A percentile compares a stretch with the other conserved stretches of the same genome.
Evolutionary conservation across 2,113 vertebrate species (phyloP).

Genomic region (Apaloderma vittatum): DNA sequence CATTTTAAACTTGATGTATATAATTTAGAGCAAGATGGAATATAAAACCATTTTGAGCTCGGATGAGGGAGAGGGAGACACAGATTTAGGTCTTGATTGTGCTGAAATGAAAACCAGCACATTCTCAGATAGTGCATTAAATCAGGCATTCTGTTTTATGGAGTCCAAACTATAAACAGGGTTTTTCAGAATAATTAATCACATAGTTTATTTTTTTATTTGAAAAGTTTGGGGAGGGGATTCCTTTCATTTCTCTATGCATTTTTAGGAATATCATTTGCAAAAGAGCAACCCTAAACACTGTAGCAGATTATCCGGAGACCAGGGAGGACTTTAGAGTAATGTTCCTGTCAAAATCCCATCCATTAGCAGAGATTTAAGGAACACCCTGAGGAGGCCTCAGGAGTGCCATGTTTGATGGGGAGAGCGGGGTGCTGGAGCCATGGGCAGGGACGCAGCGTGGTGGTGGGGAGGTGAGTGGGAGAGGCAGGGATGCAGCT

Average conservation of each 20-base stretch:
- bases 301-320: conserved; percentile 37
- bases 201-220: not conserved
- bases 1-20: conserved; percentile 74
- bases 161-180: conserved; percentile 66
- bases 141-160: conserved; percentile 75
- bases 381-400: conserved; percentile 1
- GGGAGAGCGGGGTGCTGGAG: conserved; percentile 27
- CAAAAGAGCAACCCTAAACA: conserved; percentile 42
- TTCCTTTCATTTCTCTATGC: not conserved
- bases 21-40: conserved; percentile 80
- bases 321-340: conserved; percentile 37
- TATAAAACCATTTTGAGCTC: conserved; percentile 77
- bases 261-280: conserved; percentile 21
- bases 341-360: conserved; percentile 59
- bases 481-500: not conserved
- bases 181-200: conserved; percentile 76
- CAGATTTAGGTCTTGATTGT: conserved; percentile 77
- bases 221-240: conserved; percentile 30
- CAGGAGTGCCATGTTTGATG: not conserved
- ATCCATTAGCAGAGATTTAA: conserved; percentile 46
- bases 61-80: conserved; percentile 57
- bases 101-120: conserved; percentile 77
- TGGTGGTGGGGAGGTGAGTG: not conserved
- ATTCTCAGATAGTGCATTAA: conserved; percentile 51
- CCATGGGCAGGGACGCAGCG: not conserved